Percentiles rank a stretch among this genome's conserved stretches.
These are phyloP conservation scores for Catalaphyllia jardinei DNA, from an alignment of 64 coral and sea anemone genomes.

Conservation along the genomic window DNA sequence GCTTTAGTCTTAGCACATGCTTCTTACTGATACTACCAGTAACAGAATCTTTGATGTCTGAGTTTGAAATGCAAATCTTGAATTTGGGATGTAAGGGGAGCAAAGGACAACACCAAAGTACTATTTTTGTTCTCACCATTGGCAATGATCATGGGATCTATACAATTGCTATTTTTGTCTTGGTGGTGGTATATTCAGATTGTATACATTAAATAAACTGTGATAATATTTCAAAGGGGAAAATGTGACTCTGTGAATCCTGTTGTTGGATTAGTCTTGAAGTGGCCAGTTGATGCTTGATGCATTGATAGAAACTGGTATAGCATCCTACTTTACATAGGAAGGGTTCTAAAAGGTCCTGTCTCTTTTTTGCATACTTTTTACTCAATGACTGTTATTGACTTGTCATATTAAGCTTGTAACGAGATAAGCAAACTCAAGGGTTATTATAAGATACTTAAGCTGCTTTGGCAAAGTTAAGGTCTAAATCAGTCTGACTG, in stretches of 20 bases:
- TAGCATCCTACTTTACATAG: neutral
- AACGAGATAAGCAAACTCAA: conserved; percentile 1
- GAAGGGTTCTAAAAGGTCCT: neutral
- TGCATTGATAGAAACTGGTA: too few species aligned
- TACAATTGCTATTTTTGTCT: neutral
- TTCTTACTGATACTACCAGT: neutral
- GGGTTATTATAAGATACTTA: conserved; percentile 3
- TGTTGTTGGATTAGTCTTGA: neutral
- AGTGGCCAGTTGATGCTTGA: too few species aligned
- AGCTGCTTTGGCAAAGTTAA: neutral
- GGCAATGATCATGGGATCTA: neutral
- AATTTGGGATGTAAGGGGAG: neutral
- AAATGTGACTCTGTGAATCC: too few species aligned
- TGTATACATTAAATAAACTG: too few species aligned
- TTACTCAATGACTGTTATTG: neutral
- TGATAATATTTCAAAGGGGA: too few species aligned
- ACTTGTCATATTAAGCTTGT: neutral
- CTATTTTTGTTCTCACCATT: neutral
- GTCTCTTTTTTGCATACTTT: neutral
- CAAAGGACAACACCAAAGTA: neutral
- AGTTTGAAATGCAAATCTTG: too few species aligned
- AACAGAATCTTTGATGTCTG: neutral
- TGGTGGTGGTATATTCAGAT: too few species aligned
- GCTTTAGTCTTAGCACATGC: neutral
- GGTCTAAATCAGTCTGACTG: neutral